Conservation (phyloP, 1,140 invertebrate genomes). For the Mylabris phalerata region DNA sequence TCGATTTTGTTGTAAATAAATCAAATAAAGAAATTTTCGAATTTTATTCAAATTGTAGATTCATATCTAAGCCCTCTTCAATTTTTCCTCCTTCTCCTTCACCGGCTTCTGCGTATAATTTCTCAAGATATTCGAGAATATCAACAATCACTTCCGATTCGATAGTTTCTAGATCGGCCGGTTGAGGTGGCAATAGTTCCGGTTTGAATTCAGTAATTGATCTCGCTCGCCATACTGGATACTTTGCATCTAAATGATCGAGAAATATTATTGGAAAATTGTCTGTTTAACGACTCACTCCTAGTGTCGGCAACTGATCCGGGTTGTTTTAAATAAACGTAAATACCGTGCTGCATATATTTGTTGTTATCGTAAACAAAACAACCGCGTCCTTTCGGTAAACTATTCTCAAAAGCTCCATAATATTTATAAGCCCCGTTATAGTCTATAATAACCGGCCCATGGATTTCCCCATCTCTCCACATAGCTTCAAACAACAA, state of each 20-base stretch:
- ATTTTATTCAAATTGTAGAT: no score
- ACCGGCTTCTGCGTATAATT: slow-evolving; percentile 16
- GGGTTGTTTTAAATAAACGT: slow-evolving; percentile 48
- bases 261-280: slow-evolving; percentile 29
- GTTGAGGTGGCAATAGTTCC: slow-evolving; percentile 58
- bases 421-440: slow-evolving; percentile 51
- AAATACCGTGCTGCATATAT: slow-evolving; percentile 62
- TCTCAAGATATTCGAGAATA: slow-evolving; percentile 40
- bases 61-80: slow-evolving; percentile 13
- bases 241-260: background rate
- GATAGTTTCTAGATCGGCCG: slow-evolving; percentile 45
- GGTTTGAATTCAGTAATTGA: slow-evolving; percentile 57
- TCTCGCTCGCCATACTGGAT: slow-evolving; percentile 55
- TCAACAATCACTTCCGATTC: slow-evolving; percentile 47
- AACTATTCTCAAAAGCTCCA: slow-evolving; percentile 55
- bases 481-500: slow-evolving; percentile 52
- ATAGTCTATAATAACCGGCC: slow-evolving; percentile 58
- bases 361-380: slow-evolving; percentile 57
- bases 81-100: slow-evolving; percentile 25
- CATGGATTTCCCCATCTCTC: slow-evolving; percentile 57
- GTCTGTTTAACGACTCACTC: slow-evolving; percentile 43
- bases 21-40: no score
- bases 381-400: slow-evolving; percentile 57
- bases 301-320: slow-evolving; percentile 42
- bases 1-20: background rate